phyloP scores from a whole-genome alignment of 2,888 invertebrate genomes.

The Sicus ferrugineus region DNA sequence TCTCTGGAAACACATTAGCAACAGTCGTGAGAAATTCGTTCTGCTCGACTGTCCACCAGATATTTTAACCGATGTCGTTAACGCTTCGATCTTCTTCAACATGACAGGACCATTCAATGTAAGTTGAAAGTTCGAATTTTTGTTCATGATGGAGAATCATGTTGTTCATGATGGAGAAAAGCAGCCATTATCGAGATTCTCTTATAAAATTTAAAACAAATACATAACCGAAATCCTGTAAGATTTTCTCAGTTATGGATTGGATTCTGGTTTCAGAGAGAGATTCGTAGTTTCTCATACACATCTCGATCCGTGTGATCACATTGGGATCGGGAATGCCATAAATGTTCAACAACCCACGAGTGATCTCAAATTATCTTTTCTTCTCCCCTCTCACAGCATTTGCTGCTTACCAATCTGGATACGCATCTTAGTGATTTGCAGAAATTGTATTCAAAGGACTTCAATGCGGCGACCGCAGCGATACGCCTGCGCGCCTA shows the following conservation, averaged over 20 bases:
- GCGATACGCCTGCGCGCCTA: constrained; percentile 51
- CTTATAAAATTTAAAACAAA: too few relatives aligned
- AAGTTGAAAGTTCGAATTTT: constrained; percentile 33
- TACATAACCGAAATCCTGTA: not conserved
- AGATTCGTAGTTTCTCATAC: too few relatives aligned
- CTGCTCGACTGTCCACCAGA: constrained; percentile 79
- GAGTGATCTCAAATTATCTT: too few relatives aligned
- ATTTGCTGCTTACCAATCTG: constrained; percentile 66
- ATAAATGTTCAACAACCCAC: too few relatives aligned
- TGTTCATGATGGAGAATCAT: too few relatives aligned
- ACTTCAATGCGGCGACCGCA: constrained; percentile 47
- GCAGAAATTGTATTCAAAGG: constrained; percentile 49
- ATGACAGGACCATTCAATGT: constrained; percentile 62
- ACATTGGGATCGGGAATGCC: too few relatives aligned
- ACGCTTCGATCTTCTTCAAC: constrained; percentile 58
- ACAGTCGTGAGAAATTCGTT: constrained; percentile 75
- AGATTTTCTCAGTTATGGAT: not conserved
- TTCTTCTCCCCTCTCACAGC: constrained; percentile 41
- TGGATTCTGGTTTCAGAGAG: too few relatives aligned
- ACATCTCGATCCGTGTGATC: too few relatives aligned
- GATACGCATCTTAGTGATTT: constrained; percentile 59
- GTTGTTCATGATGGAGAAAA: too few relatives aligned
- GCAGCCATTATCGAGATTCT: too few relatives aligned
- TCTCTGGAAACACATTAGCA: constrained; percentile 68
- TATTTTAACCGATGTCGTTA: constrained; percentile 72